Base-by-base conservation (phyloP, 2,888 invertebrate genomes). In the Polietes domitor region DNA sequence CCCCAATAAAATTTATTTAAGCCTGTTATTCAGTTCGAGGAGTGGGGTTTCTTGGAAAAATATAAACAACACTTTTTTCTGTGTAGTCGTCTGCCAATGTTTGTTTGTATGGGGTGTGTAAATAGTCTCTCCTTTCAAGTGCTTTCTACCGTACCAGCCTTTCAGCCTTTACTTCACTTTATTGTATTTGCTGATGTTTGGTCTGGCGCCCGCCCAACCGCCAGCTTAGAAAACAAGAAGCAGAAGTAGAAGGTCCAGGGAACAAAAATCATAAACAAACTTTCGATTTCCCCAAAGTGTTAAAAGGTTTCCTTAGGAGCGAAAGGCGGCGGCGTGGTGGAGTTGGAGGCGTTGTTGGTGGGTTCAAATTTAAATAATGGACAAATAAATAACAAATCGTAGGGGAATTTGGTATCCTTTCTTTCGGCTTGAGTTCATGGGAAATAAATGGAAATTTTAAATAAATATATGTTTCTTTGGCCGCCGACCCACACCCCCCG, bases 401-500 rank as follows among this genome's bases (percentile, higher is more conserved):
- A 77, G 72, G 63, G 28, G 55, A 24, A 63, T 32, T 47, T 41
- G 12, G 24, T 15, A 17, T 50, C 63, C 63, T 17, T 32, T 63
- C 26, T 28, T 21, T 37, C 7, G 17, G 5, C 19, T n/a, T 17
- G 19, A 24, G 53, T 77, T 32, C 19, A 41, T 50, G 10, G 43
- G 19, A 47, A 37, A 58, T n/a, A 73, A 80, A 63, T 71, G 77
- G 32, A 77, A 80, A 65, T 82, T 74, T 32, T 21, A 53, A 68
- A 77, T 73, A 83, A 80, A 80, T 75, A 80, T 65, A 75, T 75
- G 43, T 74, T 75, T 75, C 75, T 75, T 78, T 76, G 65, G 68
- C 53, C 26, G 73, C 10, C 3, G 17, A 50, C 12, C n/a, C n/a
- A n/a, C n/a, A n/a, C n/a, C n/a, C n/a, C n/a, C n/a, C n/a, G 21